Evolutionary conservation across 2,797 vertebrate species (phyloP).

Genomic region (Smutsia temminckii): DNA sequence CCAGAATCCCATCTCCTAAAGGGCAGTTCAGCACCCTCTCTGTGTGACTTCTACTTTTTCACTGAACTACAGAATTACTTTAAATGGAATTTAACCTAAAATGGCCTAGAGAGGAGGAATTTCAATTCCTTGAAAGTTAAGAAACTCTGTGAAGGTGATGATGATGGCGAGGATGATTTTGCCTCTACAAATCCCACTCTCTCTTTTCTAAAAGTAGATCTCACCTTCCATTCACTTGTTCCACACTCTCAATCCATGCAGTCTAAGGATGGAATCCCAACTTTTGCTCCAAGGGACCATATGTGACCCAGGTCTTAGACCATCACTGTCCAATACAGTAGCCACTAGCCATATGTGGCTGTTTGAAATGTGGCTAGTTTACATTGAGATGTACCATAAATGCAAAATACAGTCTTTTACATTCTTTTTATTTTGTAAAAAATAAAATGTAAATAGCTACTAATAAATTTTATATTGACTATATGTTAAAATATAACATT

Average conservation of each 20-base stretch:
- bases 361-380: not conserved
- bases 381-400: not conserved
- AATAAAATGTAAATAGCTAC: not conserved
- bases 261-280: not conserved
- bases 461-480: not conserved
- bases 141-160: not conserved
- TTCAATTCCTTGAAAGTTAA: not conserved
- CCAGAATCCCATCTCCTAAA: not conserved
- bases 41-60: not conserved
- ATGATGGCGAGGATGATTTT: not conserved
- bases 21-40: not conserved
- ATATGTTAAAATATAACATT: slow-evolving; percentile 11
- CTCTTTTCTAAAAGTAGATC: not conserved
- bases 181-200: not conserved
- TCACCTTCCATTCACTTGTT: not conserved
- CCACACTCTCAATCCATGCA: not conserved
- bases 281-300: not conserved
- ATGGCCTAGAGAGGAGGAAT: not conserved
- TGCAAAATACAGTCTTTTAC: not conserved
- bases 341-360: not conserved
- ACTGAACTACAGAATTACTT: not conserved
- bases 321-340: not conserved
- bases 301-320: not conserved
- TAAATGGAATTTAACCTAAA: not conserved
- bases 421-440: not conserved